Conservation (phyloP, 2,888 invertebrate genomes). For the Eupeodes latifasciatus region DNA sequence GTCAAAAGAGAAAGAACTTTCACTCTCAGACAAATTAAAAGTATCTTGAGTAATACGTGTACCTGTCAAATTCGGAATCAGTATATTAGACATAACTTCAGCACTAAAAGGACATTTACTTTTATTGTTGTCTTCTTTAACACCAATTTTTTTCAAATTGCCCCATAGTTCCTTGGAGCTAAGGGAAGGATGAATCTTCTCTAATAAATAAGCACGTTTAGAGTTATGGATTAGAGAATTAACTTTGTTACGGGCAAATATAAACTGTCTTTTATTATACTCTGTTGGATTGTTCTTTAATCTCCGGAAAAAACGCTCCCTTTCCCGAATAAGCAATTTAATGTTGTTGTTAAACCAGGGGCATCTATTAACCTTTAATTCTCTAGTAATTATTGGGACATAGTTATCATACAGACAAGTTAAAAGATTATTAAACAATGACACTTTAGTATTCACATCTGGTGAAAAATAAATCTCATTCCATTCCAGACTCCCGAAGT, state of each 20-base stretch:
- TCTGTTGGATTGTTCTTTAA: not conserved
- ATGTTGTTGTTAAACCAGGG: not conserved
- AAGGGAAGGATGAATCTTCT: not conserved
- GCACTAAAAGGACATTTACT: constrained; percentile 10
- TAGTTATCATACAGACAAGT: not conserved
- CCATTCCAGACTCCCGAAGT: too few relatives aligned
- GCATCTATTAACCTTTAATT: not conserved
- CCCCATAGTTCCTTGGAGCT: not conserved
- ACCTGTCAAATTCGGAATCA: not conserved
- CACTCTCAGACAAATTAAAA: not conserved
- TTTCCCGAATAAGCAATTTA: not conserved
- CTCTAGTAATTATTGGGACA: not conserved
- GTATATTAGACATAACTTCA: not conserved
- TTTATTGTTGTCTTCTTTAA: constrained; percentile 13
- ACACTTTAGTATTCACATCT: too few relatives aligned
- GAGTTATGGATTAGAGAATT: not conserved
- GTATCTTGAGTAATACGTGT: not conserved
- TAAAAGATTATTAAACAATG: not conserved
- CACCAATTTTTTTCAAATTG: constrained; percentile 5
- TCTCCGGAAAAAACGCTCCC: not conserved
- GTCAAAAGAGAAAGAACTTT: not conserved
- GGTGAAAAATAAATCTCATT: too few relatives aligned
- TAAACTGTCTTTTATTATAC: constrained; percentile 3
- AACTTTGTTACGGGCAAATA: not conserved
- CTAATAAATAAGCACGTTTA: not conserved